Conservation (phyloP, 2,113 vertebrate species). For the Thunnus thynnus region DNA sequence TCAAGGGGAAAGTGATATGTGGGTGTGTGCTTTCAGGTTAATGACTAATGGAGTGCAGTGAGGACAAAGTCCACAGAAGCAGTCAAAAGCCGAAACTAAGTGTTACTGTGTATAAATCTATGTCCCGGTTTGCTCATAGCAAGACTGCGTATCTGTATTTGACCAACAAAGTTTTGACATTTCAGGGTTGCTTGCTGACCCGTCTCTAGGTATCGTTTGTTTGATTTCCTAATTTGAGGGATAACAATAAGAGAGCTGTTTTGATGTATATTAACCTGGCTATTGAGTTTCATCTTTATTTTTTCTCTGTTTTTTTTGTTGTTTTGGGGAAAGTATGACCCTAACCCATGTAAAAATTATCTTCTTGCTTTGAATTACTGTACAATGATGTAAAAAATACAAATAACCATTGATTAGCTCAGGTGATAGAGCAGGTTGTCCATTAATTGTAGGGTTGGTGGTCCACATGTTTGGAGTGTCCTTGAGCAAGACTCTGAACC, state of each 20-base stretch:
- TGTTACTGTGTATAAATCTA: conserved; percentile 29
- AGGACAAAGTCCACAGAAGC: conserved; percentile 76
- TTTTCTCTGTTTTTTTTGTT: background rate
- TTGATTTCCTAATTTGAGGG: conserved; percentile 5
- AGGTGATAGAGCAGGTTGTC: too few species aligned
- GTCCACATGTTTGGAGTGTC: background rate
- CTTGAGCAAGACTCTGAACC: background rate
- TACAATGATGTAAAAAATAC: too few species aligned
- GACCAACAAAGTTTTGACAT: background rate
- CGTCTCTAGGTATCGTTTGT: background rate
- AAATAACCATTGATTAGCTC: too few species aligned
- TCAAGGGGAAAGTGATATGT: conserved; percentile 61
- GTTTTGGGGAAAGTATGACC: background rate
- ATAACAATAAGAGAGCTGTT: background rate
- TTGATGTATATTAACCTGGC: background rate
- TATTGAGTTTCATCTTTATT: background rate
- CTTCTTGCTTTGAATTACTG: too few species aligned
- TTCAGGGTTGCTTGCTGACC: background rate
- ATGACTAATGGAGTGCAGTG: conserved; percentile 75
- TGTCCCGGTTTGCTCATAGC: conserved; percentile 35
- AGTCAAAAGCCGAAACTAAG: conserved; percentile 47
- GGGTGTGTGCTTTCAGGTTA: conserved; percentile 81
- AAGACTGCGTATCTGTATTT: background rate
- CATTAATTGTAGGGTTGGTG: too few species aligned
- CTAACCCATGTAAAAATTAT: too few species aligned